These are phyloP conservation scores for Eulemur rufifrons DNA, from an alignment of 2,113 vertebrate species.

Conservation along the genomic window DNA sequence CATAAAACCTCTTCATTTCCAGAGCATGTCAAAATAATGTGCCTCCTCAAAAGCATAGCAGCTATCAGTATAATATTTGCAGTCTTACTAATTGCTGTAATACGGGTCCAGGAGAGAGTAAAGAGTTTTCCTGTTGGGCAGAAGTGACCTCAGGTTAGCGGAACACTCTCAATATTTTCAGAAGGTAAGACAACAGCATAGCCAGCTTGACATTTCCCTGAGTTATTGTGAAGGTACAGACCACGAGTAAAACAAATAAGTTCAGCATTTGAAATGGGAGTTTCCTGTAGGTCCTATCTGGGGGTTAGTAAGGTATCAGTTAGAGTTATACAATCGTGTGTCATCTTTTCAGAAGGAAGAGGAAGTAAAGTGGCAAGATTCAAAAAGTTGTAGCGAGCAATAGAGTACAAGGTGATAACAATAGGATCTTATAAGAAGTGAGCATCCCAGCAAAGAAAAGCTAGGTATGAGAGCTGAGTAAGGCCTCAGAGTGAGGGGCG, in stretches of 20 bases:
- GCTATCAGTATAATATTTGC: background rate
- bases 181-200: background rate
- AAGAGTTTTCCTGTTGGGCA: background rate
- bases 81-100: background rate
- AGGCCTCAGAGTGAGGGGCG: background rate
- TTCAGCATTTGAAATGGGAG: background rate
- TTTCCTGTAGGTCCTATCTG: background rate
- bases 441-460: background rate
- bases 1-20: background rate
- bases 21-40: background rate
- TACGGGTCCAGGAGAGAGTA: background rate
- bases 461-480: background rate
- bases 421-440: background rate
- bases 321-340: background rate
- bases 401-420: background rate
- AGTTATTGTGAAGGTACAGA: background rate
- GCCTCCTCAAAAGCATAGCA: background rate
- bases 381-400: background rate
- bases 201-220: background rate
- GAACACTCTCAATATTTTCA: background rate
- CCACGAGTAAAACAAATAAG: background rate
- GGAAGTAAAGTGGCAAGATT: background rate
- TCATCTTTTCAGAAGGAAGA: background rate
- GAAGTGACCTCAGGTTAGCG: background rate
- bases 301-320: background rate